Evolutionary conservation across 2,888 invertebrate species (phyloP).

Genomic region (Andrena hattorfiana): DNA sequence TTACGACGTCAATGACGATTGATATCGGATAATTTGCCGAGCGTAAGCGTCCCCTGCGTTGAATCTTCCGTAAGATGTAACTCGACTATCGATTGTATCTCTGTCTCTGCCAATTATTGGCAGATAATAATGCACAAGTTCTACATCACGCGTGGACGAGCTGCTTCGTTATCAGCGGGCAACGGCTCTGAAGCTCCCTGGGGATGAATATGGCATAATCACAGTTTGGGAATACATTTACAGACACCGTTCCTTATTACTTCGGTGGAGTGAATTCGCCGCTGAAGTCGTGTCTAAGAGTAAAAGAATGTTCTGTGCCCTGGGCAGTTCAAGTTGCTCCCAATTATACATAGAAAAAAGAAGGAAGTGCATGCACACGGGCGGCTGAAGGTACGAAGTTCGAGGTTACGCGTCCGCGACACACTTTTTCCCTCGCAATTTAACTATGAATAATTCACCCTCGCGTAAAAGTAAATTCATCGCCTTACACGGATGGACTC

Average conservation of each 20-base stretch:
- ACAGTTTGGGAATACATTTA: no score
- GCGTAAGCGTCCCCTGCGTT: background rate
- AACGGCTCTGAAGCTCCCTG: background rate
- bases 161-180: background rate
- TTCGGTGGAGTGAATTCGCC: no score
- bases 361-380: no score
- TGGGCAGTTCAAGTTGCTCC: no score
- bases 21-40: constrained; percentile 15
- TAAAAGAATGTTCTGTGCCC: no score
- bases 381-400: background rate
- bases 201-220: no score
- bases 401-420: constrained; percentile 7
- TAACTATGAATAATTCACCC: constrained; percentile 59
- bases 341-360: background rate
- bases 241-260: no score
- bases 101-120: background rate
- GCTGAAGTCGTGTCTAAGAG: no score
- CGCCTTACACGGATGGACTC: constrained; percentile 25
- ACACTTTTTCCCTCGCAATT: constrained; percentile 31
- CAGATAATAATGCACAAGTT: background rate
- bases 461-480: constrained; percentile 46
- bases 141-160: background rate
- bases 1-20: constrained; percentile 33
- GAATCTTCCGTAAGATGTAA: constrained; percentile 1
- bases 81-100: background rate